Conservation (phyloP, 2,113 vertebrate species). For the Oncorhynchus masou region DNA sequence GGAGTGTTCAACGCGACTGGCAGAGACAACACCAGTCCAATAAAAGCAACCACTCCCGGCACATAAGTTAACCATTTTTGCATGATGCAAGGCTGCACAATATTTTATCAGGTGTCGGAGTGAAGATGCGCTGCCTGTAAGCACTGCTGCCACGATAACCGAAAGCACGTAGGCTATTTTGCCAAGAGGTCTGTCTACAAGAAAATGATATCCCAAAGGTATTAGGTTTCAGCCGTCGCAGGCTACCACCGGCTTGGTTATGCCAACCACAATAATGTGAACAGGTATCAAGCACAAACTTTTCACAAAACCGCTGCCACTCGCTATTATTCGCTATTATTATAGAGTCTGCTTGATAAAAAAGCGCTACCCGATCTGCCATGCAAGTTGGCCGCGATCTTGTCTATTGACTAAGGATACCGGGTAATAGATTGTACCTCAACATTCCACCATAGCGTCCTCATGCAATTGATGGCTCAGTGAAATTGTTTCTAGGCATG, state of each 20-base stretch:
- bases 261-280: slow-evolving; percentile 44
- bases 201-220: slow-evolving; percentile 27
- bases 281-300: slow-evolving; percentile 44
- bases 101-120: slow-evolving; percentile 9
- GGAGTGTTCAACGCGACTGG: slow-evolving; percentile 27
- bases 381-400: slow-evolving; percentile 59
- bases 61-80: background rate
- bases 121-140: slow-evolving; percentile 8
- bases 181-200: slow-evolving; percentile 7
- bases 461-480: slow-evolving; percentile 46
- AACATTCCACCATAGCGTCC: slow-evolving; percentile 75
- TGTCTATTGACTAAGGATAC: slow-evolving; percentile 67
- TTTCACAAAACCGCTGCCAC: slow-evolving; percentile 7
- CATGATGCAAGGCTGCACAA: background rate
- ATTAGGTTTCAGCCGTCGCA: slow-evolving; percentile 2
- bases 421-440: slow-evolving; percentile 69
- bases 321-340: background rate
- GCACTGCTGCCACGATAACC: background rate
- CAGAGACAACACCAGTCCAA: background rate
- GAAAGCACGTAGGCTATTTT: slow-evolving; percentile 1
- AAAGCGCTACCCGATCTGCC: slow-evolving; percentile 30
- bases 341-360: slow-evolving; percentile 1
- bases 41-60: slow-evolving; percentile 5
- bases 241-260: slow-evolving; percentile 18
- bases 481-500: slow-evolving; percentile 29